A percentile compares a stretch with the other conserved stretches of the same genome.
These are phyloP conservation scores for Arctopsyche grandis DNA, from an alignment of 1,140 invertebrate species.

Conservation along the genomic window DNA sequence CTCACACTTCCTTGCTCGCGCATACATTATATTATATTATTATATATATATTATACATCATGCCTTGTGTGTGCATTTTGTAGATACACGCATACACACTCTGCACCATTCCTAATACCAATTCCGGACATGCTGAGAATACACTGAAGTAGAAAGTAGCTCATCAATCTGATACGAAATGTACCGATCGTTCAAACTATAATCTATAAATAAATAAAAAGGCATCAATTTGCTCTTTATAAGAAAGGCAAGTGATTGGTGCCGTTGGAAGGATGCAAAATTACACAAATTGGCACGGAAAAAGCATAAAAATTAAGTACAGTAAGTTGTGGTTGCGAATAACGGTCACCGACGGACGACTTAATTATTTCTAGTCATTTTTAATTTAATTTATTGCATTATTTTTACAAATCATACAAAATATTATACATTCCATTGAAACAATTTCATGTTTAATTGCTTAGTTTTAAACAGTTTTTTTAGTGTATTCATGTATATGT, in stretches of 20 bases:
- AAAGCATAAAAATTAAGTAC: too few species aligned
- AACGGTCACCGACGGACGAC: too few species aligned
- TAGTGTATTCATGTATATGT: background rate
- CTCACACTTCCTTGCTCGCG: conserved; percentile 21
- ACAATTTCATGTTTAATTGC: background rate
- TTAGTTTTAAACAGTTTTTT: too few species aligned
- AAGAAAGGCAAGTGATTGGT: too few species aligned
- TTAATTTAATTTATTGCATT: background rate
- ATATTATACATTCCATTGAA: conserved; percentile 6
- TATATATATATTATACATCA: background rate
- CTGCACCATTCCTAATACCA: background rate
- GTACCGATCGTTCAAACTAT: too few species aligned
- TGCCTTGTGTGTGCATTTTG: background rate
- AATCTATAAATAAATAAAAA: too few species aligned
- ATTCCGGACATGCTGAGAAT: background rate
- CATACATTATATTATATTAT: background rate
- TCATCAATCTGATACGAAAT: too few species aligned
- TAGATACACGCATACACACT: background rate
- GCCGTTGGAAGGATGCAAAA: too few species aligned
- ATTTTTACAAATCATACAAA: background rate
- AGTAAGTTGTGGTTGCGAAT: too few species aligned
- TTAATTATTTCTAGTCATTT: background rate
- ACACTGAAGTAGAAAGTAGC: background rate
- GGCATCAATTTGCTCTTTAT: too few species aligned
- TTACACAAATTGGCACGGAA: too few species aligned